phyloP scores from a whole-genome alignment of 2,888 invertebrate genomes.

The Cantharis rustica region DNA sequence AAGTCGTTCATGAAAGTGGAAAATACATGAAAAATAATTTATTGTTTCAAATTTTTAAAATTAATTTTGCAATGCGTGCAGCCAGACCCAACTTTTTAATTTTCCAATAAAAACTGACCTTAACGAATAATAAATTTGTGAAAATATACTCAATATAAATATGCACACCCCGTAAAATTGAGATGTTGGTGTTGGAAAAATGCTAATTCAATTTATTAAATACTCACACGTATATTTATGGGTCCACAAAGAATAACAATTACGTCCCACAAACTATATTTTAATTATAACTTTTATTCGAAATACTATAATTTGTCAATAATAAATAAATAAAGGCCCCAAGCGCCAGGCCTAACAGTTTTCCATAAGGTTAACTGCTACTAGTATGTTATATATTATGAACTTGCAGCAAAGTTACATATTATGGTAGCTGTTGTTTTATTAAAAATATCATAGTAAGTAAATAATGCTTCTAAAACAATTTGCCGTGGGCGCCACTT shows the following conservation, averaged over 20 bases:
- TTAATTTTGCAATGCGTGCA: neutral
- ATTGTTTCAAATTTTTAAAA: neutral
- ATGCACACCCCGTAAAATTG: neutral
- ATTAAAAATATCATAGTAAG: no score
- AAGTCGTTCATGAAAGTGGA: neutral
- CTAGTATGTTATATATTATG: neutral
- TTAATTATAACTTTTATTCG: constrained; percentile 1
- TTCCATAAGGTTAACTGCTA: neutral
- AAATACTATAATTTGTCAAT: constrained; percentile 3
- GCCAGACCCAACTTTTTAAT: neutral
- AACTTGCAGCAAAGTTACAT: neutral
- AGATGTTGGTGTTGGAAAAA: neutral
- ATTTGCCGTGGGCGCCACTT: no score
- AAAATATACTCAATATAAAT: neutral
- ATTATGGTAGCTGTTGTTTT: neutral
- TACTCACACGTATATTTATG: neutral
- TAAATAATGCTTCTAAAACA: no score
- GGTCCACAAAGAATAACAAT: neutral
- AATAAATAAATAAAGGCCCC: neutral
- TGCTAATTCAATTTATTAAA: neutral
- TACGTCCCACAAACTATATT: neutral
- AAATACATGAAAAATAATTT: neutral
- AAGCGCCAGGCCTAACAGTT: neutral
- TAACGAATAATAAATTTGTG: neutral
- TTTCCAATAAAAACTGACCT: neutral